Evolutionary conservation across 2,113 vertebrate genomes (phyloP).

Genomic region (Agelaius tricolor): DNA sequence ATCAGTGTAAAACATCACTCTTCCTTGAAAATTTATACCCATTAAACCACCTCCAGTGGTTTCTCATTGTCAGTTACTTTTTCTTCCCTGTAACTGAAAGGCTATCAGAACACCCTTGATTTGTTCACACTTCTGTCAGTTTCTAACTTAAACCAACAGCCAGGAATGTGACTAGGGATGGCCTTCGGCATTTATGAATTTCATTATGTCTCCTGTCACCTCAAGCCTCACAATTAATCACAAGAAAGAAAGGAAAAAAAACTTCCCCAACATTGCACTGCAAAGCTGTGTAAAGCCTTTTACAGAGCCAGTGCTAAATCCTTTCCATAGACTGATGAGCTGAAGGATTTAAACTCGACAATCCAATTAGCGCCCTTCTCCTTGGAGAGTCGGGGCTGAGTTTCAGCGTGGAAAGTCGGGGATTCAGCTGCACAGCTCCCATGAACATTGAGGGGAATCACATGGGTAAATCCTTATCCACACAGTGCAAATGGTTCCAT

Average conservation of each 20-base stretch:
- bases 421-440: slow-evolving; percentile 4
- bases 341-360: slow-evolving; percentile 52
- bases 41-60: slow-evolving; percentile 32
- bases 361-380: slow-evolving; percentile 58
- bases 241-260: slow-evolving; percentile 27
- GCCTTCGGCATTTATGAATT: slow-evolving; percentile 71
- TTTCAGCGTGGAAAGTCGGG: background rate
- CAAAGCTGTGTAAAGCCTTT: slow-evolving; percentile 48
- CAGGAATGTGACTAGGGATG: slow-evolving; percentile 66
- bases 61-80: slow-evolving; percentile 56
- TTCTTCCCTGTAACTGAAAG: background rate
- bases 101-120: slow-evolving; percentile 54
- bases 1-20: slow-evolving; percentile 9
- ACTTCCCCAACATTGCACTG: background rate
- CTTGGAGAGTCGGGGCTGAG: slow-evolving; percentile 34
- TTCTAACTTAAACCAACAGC: slow-evolving; percentile 64
- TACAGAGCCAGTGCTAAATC: slow-evolving; percentile 59
- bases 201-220: slow-evolving; percentile 67
- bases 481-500: background rate
- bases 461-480: background rate
- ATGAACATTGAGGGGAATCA: background rate
- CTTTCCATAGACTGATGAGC: slow-evolving; percentile 25
- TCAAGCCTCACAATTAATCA: slow-evolving; percentile 68
- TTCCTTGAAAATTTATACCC: slow-evolving; percentile 19
- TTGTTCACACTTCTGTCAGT: slow-evolving; percentile 69